Evolutionary conservation across 2,113 vertebrate genomes (phyloP).

Genomic region (Podarcis muralis): DNA sequence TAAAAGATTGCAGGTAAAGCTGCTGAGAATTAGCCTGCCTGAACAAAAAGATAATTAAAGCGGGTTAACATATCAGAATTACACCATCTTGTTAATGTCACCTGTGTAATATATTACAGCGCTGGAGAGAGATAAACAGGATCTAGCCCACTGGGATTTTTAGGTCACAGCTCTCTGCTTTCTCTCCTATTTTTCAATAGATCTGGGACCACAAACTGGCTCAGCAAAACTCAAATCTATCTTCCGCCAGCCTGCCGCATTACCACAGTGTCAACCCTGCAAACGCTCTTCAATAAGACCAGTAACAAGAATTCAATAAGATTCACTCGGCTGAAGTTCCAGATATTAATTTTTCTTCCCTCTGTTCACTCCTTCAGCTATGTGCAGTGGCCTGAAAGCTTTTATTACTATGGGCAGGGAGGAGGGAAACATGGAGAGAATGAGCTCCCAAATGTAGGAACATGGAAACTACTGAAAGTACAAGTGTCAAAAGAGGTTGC

Average conservation of each 20-base stretch:
- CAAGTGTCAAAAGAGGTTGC: background rate
- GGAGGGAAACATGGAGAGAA: background rate
- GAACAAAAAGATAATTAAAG: background rate
- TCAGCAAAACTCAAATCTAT: slow-evolving; percentile 3
- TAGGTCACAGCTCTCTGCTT: slow-evolving; percentile 6
- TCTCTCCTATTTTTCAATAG: background rate
- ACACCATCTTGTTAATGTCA: background rate
- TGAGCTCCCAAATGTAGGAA: background rate
- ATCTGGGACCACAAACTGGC: background rate
- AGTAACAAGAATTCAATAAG: slow-evolving; percentile 31
- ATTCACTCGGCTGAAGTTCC: slow-evolving; percentile 24
- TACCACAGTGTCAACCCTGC: slow-evolving; percentile 14
- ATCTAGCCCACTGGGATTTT: background rate
- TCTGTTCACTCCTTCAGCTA: background rate
- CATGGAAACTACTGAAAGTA: background rate
- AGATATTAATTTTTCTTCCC: slow-evolving; percentile 21
- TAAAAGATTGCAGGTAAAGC: background rate
- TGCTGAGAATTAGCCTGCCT: background rate
- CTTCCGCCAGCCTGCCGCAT: background rate
- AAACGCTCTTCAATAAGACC: background rate
- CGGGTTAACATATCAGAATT: background rate
- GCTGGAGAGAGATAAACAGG: background rate
- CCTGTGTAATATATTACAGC: background rate
- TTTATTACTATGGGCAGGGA: background rate
- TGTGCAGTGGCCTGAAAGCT: slow-evolving; percentile 16